Conservation (phyloP, 2,888 invertebrate genomes). For the Spodoptera littoralis region DNA sequence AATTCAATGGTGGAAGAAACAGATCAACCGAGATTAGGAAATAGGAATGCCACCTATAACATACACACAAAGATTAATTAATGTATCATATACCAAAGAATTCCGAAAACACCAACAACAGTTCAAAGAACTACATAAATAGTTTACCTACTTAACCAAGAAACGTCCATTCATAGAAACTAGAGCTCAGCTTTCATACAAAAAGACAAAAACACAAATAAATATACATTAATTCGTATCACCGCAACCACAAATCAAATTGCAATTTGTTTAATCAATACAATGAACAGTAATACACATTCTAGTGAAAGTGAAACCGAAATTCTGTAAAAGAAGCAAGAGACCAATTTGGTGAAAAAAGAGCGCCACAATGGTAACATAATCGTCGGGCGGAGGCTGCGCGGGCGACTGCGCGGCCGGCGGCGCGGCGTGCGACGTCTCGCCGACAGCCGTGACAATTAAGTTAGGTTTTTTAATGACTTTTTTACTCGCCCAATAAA, state of each 20-base stretch:
- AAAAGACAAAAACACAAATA: constrained; percentile 38
- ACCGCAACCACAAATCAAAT: constrained; percentile 60
- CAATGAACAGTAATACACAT: constrained; percentile 67
- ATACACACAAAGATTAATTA: constrained; percentile 30
- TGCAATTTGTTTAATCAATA: constrained; percentile 64
- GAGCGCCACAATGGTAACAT: constrained; percentile 55
- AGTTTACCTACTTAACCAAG: constrained; percentile 20
- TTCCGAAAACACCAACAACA: background rate
- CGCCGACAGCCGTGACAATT: constrained; percentile 79
- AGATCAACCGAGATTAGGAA: constrained; percentile 24
- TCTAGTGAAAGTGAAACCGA: constrained; percentile 80
- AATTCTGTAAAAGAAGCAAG: constrained; percentile 62
- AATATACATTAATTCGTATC: constrained; percentile 53
- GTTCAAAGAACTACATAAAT: background rate
- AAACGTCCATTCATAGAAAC: constrained; percentile 22
- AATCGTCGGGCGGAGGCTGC: constrained; percentile 53
- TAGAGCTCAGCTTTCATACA: constrained; percentile 45
- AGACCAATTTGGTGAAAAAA: constrained; percentile 60
- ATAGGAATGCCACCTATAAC: constrained; percentile 28
- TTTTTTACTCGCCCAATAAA: constrained; percentile 60
- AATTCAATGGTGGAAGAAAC: constrained; percentile 41
- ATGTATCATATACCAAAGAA: background rate
- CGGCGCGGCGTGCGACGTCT: constrained; percentile 50
- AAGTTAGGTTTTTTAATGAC: constrained; percentile 79
- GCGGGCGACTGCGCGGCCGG: constrained; percentile 37